phyloP scores from a whole-genome alignment of 2,888 invertebrate species.

The Acrobasis suavella region DNA sequence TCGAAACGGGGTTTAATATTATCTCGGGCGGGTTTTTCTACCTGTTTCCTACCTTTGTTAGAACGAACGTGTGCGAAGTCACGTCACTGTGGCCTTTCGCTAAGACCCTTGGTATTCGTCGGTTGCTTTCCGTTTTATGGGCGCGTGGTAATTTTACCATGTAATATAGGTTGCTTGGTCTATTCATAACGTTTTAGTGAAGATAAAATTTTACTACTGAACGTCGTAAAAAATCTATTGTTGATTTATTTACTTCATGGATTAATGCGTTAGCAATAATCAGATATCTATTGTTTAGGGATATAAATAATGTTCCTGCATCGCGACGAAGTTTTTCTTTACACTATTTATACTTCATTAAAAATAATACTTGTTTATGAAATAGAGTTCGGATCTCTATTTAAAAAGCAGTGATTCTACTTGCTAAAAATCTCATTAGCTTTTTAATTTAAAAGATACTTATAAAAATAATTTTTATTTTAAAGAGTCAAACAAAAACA shows the following conservation, averaged over 20 bases:
- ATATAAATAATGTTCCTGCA: background rate
- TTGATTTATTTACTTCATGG: background rate
- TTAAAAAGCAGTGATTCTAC: too few species aligned
- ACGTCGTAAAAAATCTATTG: conserved; percentile 19
- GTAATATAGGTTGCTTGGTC: conserved; percentile 29
- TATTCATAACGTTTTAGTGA: conserved; percentile 22
- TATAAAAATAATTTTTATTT: background rate
- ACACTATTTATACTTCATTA: too few species aligned
- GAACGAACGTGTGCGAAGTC: conserved; percentile 66
- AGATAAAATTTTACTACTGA: conserved; percentile 23
- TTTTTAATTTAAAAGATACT: background rate
- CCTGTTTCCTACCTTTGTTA: conserved; percentile 67
- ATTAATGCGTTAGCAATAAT: background rate
- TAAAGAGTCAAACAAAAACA: conserved; percentile 1
- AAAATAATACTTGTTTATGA: too few species aligned
- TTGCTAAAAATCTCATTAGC: too few species aligned
- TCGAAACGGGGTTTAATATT: conserved; percentile 58
- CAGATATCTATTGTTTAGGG: conserved; percentile 8
- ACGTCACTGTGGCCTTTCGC: conserved; percentile 54
- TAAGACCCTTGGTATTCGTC: conserved; percentile 58
- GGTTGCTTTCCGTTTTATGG: conserved; percentile 53
- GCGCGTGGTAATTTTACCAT: conserved; percentile 43
- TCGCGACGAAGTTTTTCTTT: background rate
- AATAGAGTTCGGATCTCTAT: too few species aligned
- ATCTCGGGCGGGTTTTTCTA: conserved; percentile 61